Conservation (phyloP, 2,888 invertebrate genomes). For the Hemaris fuciformis region DNA sequence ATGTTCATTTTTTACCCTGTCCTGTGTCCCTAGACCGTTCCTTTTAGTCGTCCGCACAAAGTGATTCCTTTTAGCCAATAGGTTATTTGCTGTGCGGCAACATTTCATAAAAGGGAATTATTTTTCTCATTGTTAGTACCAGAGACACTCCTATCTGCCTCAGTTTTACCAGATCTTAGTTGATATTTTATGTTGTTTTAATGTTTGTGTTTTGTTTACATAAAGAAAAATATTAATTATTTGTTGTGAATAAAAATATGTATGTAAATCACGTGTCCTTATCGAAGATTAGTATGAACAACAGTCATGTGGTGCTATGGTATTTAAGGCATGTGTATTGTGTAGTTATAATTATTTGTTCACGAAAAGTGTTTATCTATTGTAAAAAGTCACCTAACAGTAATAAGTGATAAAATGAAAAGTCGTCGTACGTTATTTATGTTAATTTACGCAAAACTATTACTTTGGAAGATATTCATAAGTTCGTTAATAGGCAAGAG, state of each 20-base stretch:
- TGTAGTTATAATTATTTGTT: no score
- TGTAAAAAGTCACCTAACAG: no score
- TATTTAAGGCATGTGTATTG: no score
- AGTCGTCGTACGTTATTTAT: no score
- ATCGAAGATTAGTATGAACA: no score
- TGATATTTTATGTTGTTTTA: conserved; percentile 2
- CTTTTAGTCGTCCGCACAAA: conserved; percentile 8
- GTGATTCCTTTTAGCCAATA: not conserved
- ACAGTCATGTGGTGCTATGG: no score
- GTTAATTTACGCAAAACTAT: no score
- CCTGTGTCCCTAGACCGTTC: conserved; percentile 30
- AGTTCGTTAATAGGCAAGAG: no score
- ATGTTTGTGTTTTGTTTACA: not conserved
- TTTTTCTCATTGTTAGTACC: not conserved
- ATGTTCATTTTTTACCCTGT: conserved; percentile 44
- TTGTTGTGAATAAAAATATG: not conserved
- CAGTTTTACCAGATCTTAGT: not conserved
- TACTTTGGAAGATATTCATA: no score
- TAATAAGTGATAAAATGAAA: no score
- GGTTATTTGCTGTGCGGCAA: conserved; percentile 1
- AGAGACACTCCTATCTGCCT: not conserved
- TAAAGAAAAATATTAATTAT: not conserved
- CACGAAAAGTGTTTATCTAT: no score
- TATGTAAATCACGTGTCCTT: not conserved
- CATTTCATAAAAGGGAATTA: not conserved